Percentiles rank a stretch among this genome's conserved stretches.
Evolutionary conservation across 2,113 vertebrate species (phyloP).

Genomic region (Rhinichthys klamathensis): DNA sequence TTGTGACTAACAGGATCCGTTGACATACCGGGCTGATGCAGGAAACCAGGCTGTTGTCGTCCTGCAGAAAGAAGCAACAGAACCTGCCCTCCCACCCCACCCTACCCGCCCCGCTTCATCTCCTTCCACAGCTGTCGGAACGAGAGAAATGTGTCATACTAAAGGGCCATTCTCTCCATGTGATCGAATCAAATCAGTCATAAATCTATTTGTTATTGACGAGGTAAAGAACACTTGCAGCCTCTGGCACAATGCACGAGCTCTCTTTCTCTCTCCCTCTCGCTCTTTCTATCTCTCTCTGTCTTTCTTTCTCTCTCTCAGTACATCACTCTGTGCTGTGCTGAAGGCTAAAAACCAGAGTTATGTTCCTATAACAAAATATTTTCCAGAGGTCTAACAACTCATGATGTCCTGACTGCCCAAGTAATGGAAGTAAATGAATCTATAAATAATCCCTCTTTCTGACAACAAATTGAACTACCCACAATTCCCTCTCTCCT

Average conservation of each 20-base stretch:
- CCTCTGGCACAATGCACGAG: constrained; percentile 56
- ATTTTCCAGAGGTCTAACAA: constrained; percentile 62
- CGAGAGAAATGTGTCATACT: constrained; percentile 70
- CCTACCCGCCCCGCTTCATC: constrained; percentile 26
- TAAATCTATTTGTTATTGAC: constrained; percentile 72
- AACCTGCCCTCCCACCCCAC: constrained; percentile 8
- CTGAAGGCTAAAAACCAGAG: constrained; percentile 61
- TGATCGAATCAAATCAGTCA: constrained; percentile 74
- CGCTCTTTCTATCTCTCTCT: constrained; percentile 43
- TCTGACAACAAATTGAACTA: constrained; percentile 60
- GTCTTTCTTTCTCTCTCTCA: constrained; percentile 41
- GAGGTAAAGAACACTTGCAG: constrained; percentile 60
- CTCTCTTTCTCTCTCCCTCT: constrained; percentile 51
- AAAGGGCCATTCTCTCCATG: constrained; percentile 61
- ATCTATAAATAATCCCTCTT: constrained; percentile 65
- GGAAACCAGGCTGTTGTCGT: background rate
- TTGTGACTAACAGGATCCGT: background rate
- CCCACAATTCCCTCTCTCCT: constrained; percentile 24
- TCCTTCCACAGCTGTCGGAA: constrained; percentile 60
- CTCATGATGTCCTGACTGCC: constrained; percentile 62
- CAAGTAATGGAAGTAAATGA: constrained; percentile 63
- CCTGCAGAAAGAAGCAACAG: constrained; percentile 20
- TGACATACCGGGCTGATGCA: background rate
- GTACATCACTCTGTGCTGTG: constrained; percentile 54
- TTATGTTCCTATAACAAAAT: constrained; percentile 65